Base-by-base conservation (phyloP, 2,113 vertebrate genomes). In the Azemiops feae region DNA sequence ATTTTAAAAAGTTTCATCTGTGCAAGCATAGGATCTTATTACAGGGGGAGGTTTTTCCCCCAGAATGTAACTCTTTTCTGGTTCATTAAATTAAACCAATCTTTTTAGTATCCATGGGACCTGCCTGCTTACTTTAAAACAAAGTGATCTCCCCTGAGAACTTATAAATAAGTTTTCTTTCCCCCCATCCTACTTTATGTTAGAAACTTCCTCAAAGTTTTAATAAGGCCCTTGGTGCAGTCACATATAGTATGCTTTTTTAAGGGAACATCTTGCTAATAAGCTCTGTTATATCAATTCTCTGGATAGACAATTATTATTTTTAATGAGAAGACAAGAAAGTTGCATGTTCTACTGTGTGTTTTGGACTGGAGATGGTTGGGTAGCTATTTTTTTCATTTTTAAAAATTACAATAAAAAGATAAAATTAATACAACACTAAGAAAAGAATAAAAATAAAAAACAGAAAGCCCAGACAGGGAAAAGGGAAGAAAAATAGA, bases 161-260 rank as follows among this genome's bases (percentile, higher is more conserved):
- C 4, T 16, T 39, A 30, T 64, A 89, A 89, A 89, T 43, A 81
- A 10, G 22, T 85, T 85, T 27, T 50, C 43, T 34, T 54, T 8
- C 23, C 5, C 11, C 2, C 39, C 34, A 45, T 27, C 43, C 74
- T 22, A 43, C 18, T 34, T 81, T 81, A 22, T 81, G 18, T 34
- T 27, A 60, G 54, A 85, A 85, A 93, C 43, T 89, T 92, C 25
- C 55, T 53, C 4, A 27, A 34, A 89, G 64, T 92, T 93, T 90
- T 93, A 93, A 93, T 93, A 93, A 86, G 88, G 69, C 45, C 88
- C 92, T 86, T 12, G 16, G 74, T 90, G 54, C 74, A 58, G 55
- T 18, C 1, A 18, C 25, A 58, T n/a, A 85, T 86, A 52, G 12
- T 25, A 34, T 60, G 86, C 43, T 93, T 90, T 57, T 45, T 5